Conservation (phyloP, 2,797 vertebrate species). For the Mormyrus proboscirostris region DNA sequence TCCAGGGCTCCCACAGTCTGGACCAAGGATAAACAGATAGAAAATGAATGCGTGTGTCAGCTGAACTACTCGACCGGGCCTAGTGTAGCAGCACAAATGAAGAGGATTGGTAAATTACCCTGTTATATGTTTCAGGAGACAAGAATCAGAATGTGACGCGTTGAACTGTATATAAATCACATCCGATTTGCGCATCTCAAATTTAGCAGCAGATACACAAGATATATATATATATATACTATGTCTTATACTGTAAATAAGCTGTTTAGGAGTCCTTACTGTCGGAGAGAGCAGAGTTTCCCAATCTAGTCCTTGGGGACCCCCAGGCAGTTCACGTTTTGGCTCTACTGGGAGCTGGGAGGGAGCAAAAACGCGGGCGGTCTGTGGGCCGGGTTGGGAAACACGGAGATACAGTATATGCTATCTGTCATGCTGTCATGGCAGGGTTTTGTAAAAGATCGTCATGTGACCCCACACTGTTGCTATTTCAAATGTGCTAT, state of each 20-base stretch:
- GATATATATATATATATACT: not conserved
- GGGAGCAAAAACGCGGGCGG: not conserved
- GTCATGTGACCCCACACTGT: slow-evolving; percentile 17
- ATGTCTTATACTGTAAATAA: not conserved
- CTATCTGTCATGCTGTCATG: not conserved
- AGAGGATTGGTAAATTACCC: not conserved
- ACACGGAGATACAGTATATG: not conserved
- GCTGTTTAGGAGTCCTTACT: not conserved
- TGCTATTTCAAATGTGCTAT: slow-evolving; percentile 38
- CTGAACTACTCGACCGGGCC: not conserved
- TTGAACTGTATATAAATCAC: not conserved
- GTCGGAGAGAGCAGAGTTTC: not conserved
- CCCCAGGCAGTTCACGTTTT: not conserved
- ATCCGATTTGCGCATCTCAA: not conserved
- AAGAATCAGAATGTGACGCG: not conserved
- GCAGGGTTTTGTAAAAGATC: not conserved
- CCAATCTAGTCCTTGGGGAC: not conserved
- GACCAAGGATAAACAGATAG: not conserved
- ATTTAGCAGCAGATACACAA: not conserved
- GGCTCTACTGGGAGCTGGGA: not conserved
- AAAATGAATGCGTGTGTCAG: not conserved
- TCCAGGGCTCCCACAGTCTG: not conserved
- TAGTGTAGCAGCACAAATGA: not conserved
- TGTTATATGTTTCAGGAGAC: not conserved
- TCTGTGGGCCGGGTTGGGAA: not conserved